Percentiles rank a stretch among this genome's conserved stretches.
Conservation (phyloP, 2,888 invertebrate genomes). For the Ectobius pallidus region DNA sequence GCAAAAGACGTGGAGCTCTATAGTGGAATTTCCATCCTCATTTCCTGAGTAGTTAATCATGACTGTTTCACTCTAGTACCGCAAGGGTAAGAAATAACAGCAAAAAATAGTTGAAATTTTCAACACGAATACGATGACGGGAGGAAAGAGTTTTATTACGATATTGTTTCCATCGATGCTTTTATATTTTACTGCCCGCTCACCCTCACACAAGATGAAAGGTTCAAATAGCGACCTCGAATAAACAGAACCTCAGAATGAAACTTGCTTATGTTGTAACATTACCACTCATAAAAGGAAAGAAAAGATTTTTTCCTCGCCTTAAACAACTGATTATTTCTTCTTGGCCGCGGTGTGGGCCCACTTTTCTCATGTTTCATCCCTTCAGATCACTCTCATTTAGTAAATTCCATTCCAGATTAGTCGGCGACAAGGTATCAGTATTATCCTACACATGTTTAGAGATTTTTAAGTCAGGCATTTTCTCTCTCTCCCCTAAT, state of each 20-base stretch:
- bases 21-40: not conserved
- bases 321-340: not conserved
- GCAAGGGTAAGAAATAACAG: not conserved
- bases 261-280: slow-evolving; percentile 16
- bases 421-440: no score
- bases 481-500: no score
- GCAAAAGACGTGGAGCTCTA: not conserved
- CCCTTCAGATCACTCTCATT: no score
- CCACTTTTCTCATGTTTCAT: no score
- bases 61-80: not conserved
- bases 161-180: slow-evolving; percentile 1
- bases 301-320: not conserved
- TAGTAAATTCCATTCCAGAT: no score
- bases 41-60: not conserved
- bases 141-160: slow-evolving; percentile 2
- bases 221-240: slow-evolving; percentile 16
- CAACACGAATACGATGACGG: not conserved
- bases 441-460: no score
- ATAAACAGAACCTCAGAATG: slow-evolving; percentile 29
- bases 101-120: not conserved
- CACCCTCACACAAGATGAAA: slow-evolving; percentile 7
- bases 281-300: slow-evolving; percentile 24
- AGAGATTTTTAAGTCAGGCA: no score
- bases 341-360: not conserved
- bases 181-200: not conserved